Base-by-base conservation (phyloP, 1,140 invertebrate genomes). In the Drosophila tropicalis region DNA sequence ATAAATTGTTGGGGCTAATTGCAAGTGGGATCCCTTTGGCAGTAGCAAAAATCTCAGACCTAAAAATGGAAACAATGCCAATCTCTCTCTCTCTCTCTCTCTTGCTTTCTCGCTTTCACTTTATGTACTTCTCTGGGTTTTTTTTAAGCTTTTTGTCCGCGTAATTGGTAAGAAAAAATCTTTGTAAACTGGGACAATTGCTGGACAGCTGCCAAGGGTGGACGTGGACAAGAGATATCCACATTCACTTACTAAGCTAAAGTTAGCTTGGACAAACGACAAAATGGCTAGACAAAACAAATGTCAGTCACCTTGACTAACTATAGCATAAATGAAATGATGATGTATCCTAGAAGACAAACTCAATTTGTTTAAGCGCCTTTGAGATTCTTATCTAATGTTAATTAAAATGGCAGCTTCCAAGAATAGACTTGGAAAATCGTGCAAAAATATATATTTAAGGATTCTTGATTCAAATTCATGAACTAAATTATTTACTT, bases 1-100 rank as follows among this genome's bases (percentile, higher is more conserved):
- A 84, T 84, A 84, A 84, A 83, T 80, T 84, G 81, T 62, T 84
- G 44, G 44, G 67, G 81, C 81, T 84, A 84, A 84, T 84, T 84
- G 81, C 81, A 80, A 84, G 81, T 81, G 74, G 70, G 17, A 51
- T 70, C 81, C 51, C 67, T 73, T 63, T 74, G 58, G 47, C 72
- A 22, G 19, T 4, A 34, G 40, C n/a, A 13, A n/a, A 5, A 57
- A 15, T 15, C 56, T 10, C 15, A 47, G 12, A 13, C 9, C 9
- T 58, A 36, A 51, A 13, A 40, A 13, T 56, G 29, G 39, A 47
- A 36, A 34, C 12, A 41, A 4, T 15, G 40, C 25, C 3, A 25
- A 47, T 19, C 44, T 47, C 44, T 19, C 44, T 47, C 44, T 47
- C 15, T 5, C 6, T 47, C n/a, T 15, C n/a, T 44, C 41, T 44